These are phyloP conservation scores for Andricus quercusramuli DNA, from an alignment of 2,888 invertebrate species.

Conservation along the genomic window DNA sequence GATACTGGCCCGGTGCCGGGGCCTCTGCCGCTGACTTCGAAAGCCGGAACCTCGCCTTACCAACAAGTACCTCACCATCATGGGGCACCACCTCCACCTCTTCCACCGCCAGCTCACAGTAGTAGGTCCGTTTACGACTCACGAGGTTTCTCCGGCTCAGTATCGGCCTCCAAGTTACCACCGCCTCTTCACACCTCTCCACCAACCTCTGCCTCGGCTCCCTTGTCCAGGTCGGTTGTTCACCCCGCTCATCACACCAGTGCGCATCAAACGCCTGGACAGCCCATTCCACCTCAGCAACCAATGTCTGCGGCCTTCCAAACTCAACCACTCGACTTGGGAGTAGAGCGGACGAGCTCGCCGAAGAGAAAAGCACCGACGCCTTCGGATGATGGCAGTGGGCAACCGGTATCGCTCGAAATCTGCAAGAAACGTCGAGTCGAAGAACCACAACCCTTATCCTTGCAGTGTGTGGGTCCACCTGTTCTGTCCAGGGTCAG, in stretches of 20 bases:
- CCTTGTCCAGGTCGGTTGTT: constrained; percentile 72
- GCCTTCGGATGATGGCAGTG: constrained; percentile 76
- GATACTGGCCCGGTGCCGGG: constrained; percentile 72
- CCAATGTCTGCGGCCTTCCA: constrained; percentile 80
- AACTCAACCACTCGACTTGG: constrained; percentile 89
- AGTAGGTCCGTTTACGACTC: constrained; percentile 79
- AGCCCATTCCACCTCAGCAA: constrained; percentile 57
- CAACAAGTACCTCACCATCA: constrained; percentile 80
- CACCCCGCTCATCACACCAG: constrained; percentile 68
- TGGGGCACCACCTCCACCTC: constrained; percentile 78
- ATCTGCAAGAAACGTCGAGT: constrained; percentile 83
- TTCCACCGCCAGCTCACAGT: constrained; percentile 78
- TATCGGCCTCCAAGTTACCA: constrained; percentile 70
- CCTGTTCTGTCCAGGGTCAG: constrained; percentile 81
- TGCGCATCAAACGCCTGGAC: constrained; percentile 60
- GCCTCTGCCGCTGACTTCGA: constrained; percentile 82
- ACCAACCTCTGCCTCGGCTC: constrained; percentile 74
- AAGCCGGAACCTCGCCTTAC: constrained; percentile 80
- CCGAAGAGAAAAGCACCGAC: constrained; percentile 84
- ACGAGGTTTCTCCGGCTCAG: constrained; percentile 68
- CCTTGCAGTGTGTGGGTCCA: constrained; percentile 73
- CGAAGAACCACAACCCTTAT: constrained; percentile 77
- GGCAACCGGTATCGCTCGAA: constrained; percentile 81
- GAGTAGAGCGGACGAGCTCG: constrained; percentile 80
- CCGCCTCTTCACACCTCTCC: constrained; percentile 76